phyloP scores from a whole-genome alignment of 2,113 vertebrate species.

The Bungarus multicinctus region DNA sequence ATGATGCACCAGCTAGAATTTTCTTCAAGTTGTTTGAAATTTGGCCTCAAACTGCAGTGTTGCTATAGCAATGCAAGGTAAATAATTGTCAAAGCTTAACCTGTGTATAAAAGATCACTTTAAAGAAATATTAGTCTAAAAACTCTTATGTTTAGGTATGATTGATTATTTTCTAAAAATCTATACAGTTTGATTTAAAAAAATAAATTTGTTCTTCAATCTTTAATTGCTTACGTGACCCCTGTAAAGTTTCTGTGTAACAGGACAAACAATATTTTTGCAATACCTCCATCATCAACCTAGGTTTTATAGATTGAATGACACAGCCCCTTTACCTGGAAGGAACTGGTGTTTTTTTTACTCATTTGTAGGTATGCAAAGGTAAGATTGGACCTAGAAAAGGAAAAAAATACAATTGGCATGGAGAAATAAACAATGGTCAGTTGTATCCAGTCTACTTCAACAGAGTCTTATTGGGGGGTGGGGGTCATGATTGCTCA shows the following conservation, averaged over 20 bases:
- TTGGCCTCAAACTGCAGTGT: background rate
- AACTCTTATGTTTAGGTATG: background rate
- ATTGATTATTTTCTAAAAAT: background rate
- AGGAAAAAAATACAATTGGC: background rate
- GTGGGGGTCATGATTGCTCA: background rate
- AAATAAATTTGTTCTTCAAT: background rate
- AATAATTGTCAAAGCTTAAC: background rate
- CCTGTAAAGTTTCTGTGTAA: background rate
- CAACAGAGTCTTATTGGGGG: slow-evolving; percentile 21
- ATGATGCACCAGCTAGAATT: background rate
- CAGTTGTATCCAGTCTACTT: background rate
- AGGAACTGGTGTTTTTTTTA: background rate
- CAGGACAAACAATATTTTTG: background rate
- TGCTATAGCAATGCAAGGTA: background rate
- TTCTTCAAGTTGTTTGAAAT: background rate
- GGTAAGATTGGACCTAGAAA: fast-evolving
- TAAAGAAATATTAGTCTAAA: background rate
- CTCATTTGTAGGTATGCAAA: background rate
- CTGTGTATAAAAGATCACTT: background rate
- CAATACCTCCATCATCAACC: background rate
- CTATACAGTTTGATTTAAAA: background rate
- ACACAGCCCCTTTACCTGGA: background rate
- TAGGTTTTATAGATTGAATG: background rate
- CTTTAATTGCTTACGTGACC: background rate
- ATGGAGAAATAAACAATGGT: slow-evolving; percentile 6